Evolutionary conservation across 2,113 vertebrate genomes (phyloP).

Genomic region (Solea senegalensis): DNA sequence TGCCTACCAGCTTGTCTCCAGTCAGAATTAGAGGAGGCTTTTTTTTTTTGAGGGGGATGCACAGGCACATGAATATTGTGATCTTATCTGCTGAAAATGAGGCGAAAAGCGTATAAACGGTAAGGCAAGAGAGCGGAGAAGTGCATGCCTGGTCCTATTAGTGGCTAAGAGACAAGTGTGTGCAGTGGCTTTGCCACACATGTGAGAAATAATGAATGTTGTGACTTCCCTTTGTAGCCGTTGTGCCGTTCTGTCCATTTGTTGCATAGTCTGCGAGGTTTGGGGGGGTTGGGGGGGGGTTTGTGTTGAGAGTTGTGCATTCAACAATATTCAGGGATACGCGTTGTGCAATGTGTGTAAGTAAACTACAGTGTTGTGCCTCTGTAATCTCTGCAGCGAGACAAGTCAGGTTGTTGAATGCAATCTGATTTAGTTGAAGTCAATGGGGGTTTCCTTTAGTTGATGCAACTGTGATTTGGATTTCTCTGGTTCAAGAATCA

Average conservation of each 20-base stretch:
- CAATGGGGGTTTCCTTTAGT: conserved; percentile 20
- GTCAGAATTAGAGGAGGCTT: conserved; percentile 71
- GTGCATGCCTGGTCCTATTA: conserved; percentile 54
- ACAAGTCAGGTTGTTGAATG: conserved; percentile 7
- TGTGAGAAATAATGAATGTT: conserved; percentile 40
- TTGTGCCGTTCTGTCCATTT: conserved; percentile 54
- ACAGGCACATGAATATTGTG: conserved; percentile 69
- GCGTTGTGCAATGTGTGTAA: conserved; percentile 35
- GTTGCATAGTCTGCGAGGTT: conserved; percentile 48
- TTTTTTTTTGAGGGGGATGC: conserved; percentile 59
- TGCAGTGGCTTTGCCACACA: conserved; percentile 53
- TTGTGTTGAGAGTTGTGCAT: conserved; percentile 24
- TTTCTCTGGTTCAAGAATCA: conserved; percentile 43
- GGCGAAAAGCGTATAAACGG: conserved; percentile 76
- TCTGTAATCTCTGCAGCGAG: conserved; percentile 37
- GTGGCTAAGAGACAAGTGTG: conserved; percentile 41
- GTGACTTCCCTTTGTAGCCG: conserved; percentile 36
- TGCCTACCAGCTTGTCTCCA: conserved; percentile 70
- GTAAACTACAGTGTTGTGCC: conserved; percentile 41
- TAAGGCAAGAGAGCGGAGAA: conserved; percentile 63
- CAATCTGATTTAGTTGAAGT: conserved; percentile 24
- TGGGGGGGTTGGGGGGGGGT: background rate
- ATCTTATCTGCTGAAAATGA: conserved; percentile 78
- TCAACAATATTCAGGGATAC: conserved; percentile 36
- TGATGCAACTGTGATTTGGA: conserved; percentile 21